Evolutionary conservation across 2,113 vertebrate genomes (phyloP).

Genomic region (Heterotilapia buettikoferi): DNA sequence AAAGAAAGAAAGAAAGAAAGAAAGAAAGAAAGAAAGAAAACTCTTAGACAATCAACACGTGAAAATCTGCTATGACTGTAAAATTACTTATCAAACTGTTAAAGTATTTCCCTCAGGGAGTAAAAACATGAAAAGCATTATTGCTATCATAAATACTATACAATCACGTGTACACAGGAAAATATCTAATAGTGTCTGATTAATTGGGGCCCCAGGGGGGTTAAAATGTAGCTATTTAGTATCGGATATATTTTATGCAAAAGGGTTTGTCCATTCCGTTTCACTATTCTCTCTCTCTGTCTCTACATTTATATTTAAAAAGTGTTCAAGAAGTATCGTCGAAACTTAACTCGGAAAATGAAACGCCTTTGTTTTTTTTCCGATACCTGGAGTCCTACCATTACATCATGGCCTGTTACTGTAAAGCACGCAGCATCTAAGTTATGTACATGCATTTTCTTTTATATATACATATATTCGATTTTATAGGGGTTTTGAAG

Average conservation of each 20-base stretch:
- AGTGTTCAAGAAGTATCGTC: not conserved
- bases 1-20: not conserved
- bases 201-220: not conserved
- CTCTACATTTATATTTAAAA: not conserved
- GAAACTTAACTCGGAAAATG: not conserved
- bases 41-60: not conserved
- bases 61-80: not conserved
- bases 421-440: not conserved
- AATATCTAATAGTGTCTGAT: not conserved
- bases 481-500: not conserved
- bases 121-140: not conserved
- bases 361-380: conserved; percentile 2
- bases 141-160: not conserved
- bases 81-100: not conserved
- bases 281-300: not conserved
- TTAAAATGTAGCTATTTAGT: not conserved
- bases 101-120: not conserved
- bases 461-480: not conserved
- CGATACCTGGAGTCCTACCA: not conserved
- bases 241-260: not conserved
- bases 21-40: not conserved
- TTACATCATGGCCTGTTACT: not conserved
- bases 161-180: not conserved
- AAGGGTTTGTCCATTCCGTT: not conserved
- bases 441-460: not conserved